These are phyloP conservation scores for Misgurnus mizolepis DNA, from an alignment of 2,113 vertebrate species.

Conservation along the genomic window DNA sequence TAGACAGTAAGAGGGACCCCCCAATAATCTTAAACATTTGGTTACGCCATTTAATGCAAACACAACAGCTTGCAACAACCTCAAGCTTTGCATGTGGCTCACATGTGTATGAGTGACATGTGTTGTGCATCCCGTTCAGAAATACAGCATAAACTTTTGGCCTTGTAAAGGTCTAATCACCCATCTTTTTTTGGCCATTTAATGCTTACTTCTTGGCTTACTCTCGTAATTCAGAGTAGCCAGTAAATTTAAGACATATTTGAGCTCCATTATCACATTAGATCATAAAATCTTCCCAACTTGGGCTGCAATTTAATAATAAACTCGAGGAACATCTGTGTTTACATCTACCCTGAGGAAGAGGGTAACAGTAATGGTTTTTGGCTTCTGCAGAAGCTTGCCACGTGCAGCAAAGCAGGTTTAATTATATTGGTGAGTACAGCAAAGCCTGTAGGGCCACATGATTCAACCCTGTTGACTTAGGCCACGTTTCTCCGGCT, in stretches of 20 bases:
- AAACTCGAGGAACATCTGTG: conserved; percentile 29
- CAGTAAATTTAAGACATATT: conserved; percentile 23
- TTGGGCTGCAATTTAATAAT: conserved; percentile 7
- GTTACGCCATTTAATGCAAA: neutral
- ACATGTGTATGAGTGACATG: neutral
- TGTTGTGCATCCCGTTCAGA: neutral
- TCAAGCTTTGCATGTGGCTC: neutral
- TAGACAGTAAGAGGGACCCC: too few species aligned
- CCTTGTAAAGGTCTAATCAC: neutral
- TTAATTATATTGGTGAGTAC: conserved; percentile 47
- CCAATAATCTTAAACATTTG: neutral
- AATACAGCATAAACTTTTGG: neutral
- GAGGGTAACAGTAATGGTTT: conserved; percentile 18
- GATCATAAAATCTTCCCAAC: conserved; percentile 6
- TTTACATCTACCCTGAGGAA: conserved; percentile 14
- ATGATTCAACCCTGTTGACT: conserved; percentile 47
- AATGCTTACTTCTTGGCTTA: neutral
- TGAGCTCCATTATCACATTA: conserved; percentile 18
- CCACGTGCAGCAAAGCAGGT: conserved; percentile 10
- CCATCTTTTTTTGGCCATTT: neutral
- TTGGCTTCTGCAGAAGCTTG: conserved; percentile 8
- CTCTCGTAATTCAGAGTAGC: neutral
- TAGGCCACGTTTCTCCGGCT: conserved; percentile 23
- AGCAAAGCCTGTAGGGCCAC: conserved; percentile 9
- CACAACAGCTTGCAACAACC: neutral